phyloP scores from a whole-genome alignment of 2,888 invertebrate genomes.

The Nomada hirtipes region DNA sequence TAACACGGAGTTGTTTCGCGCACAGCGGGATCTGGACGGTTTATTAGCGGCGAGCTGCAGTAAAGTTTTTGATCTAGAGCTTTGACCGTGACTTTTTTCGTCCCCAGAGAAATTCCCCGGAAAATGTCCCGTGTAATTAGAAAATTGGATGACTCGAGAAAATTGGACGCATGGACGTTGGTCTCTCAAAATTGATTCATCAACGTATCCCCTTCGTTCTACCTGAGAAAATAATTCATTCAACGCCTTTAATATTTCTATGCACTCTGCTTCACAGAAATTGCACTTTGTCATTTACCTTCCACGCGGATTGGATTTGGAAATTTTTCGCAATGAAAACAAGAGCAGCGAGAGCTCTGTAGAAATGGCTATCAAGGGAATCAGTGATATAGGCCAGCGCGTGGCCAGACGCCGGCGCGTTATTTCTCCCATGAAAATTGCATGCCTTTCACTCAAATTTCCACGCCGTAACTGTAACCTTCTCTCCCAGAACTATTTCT shows the following conservation, averaged over 20 bases:
- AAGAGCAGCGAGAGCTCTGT: too few relatives aligned
- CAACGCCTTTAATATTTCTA: too few relatives aligned
- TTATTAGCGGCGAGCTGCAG: slow-evolving; percentile 38
- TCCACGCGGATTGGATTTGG: too few relatives aligned
- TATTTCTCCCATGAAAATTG: slow-evolving; percentile 32
- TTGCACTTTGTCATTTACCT: not conserved
- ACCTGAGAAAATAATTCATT: not conserved
- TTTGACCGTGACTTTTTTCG: not conserved
- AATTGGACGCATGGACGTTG: not conserved
- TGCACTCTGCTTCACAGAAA: not conserved
- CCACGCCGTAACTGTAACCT: not conserved
- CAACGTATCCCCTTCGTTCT: not conserved
- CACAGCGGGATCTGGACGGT: slow-evolving; percentile 20
- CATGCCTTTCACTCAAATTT: slow-evolving; percentile 10
- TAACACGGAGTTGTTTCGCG: slow-evolving; percentile 9
- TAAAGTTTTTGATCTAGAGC: slow-evolving; percentile 41
- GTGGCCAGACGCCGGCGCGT: slow-evolving; percentile 1
- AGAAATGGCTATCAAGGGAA: slow-evolving; percentile 1
- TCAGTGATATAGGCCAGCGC: slow-evolving; percentile 26
- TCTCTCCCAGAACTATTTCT: not conserved
- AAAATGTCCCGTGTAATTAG: slow-evolving; percentile 4
- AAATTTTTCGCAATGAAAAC: too few relatives aligned
- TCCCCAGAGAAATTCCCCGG: not conserved
- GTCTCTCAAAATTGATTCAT: not conserved
- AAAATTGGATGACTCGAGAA: not conserved